Evolutionary conservation across 1,140 invertebrate genomes (phyloP), one percentile per base, ranked within the genome.

Genomic region (Atopsyche davidsoni): DNA sequence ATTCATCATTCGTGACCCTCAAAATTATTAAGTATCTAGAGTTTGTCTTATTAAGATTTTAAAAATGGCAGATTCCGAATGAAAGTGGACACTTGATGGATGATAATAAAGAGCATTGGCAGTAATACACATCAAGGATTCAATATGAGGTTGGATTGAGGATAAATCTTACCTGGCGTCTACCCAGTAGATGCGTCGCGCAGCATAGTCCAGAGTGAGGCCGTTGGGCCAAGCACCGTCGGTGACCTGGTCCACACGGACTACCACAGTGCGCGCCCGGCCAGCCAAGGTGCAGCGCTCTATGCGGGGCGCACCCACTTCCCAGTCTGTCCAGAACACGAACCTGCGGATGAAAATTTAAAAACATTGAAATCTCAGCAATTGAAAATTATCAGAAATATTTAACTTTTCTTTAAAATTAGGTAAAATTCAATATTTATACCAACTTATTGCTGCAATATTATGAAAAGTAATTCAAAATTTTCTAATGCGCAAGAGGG

Each of bases 301-400:
- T 48, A 95, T 91, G 54, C 90, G 86, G 3, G 90, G 87, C 34
- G 81, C 77, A 53, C 69, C 62, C 51, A 85, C 83, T 51, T 90
- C 89, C 89, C 90, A 93, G 66, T 93, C 90, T 3, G 85, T 89
- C 89, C 89, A 93, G 69, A 93, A 94, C 59, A 93, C 75, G 38
- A 83, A 65, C 4, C 78, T 79, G 34, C n/a, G n/a, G n/a, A n/a
- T n/a, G n/a, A n/a, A n/a, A n/a, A n/a, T n/a, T n/a, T n/a, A n/a
- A n/a, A n/a, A n/a, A n/a, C n/a, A n/a, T n/a, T n/a, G n/a, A n/a
- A n/a, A n/a, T n/a, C n/a, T n/a, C n/a, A n/a, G n/a, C n/a, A n/a
- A n/a, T n/a, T n/a, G n/a, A n/a, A n/a, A n/a, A n/a, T n/a, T n/a
- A n/a, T n/a, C n/a, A n/a, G n/a, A n/a, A n/a, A n/a, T n/a, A n/a